Evolutionary conservation across 2,113 vertebrate species (phyloP).

Genomic region (Myodes glareolus): DNA sequence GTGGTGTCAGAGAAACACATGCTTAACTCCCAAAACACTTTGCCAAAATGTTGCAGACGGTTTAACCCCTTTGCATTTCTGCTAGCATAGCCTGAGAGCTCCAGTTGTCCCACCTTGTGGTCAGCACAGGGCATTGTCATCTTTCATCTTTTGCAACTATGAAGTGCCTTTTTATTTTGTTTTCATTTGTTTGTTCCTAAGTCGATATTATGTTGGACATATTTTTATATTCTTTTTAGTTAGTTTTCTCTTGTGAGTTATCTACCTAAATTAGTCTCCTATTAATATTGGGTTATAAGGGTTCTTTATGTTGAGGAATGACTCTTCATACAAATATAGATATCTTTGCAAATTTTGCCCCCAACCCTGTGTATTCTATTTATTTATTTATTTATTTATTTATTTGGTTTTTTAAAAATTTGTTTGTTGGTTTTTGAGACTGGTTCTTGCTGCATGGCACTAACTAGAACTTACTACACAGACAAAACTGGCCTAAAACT

Average conservation of each 20-base stretch:
- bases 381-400: not conserved
- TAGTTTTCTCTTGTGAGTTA: conserved; percentile 24
- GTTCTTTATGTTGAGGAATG: conserved; percentile 3
- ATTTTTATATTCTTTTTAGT: not conserved
- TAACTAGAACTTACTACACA: not conserved
- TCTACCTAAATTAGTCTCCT: not conserved
- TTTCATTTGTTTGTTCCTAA: not conserved
- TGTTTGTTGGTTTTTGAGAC: not conserved
- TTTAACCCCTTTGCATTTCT: not conserved
- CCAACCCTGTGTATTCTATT: not conserved
- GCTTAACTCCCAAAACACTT: not conserved
- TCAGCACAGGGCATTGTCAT: not conserved
- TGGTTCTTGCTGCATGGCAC: not conserved
- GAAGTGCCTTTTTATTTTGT: not conserved
- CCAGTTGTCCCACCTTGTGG: not conserved
- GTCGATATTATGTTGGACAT: not conserved
- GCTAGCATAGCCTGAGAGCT: not conserved
- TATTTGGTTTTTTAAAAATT: not conserved
- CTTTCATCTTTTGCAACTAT: not conserved
- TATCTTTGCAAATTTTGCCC: not conserved
- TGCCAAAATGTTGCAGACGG: no score
- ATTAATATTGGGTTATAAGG: not conserved
- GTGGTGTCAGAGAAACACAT: not conserved
- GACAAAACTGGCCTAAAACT: not conserved
- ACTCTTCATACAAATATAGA: not conserved